These are phyloP conservation scores for Aphelenchoides fujianensis DNA, from an alignment of 1,140 invertebrate genomes.

Conservation along the genomic window DNA sequence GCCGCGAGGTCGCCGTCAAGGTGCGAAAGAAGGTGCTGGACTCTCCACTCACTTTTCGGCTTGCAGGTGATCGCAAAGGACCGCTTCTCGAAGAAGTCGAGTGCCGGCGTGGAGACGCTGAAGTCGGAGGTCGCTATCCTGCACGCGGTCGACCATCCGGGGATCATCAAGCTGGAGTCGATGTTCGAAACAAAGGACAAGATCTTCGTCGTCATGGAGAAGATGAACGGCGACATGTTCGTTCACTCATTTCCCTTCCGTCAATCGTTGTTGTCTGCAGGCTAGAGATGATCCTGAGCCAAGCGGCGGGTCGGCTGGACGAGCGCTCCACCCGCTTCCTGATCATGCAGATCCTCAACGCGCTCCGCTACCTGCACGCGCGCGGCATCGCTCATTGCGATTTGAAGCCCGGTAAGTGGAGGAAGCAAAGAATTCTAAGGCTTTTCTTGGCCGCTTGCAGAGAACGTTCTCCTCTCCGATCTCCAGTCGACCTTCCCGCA, in stretches of 20 bases:
- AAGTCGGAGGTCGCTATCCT: slow-evolving; percentile 59
- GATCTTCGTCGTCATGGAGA: slow-evolving; percentile 71
- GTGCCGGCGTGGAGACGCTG: slow-evolving; percentile 50
- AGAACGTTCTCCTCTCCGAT: slow-evolving; percentile 61
- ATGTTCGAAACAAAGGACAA: slow-evolving; percentile 98
- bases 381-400: slow-evolving; percentile 73
- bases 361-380: slow-evolving; percentile 92
- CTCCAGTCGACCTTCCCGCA: slow-evolving; percentile 55
- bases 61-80: slow-evolving; percentile 59
- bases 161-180: slow-evolving; percentile 71
- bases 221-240: slow-evolving; percentile 79
- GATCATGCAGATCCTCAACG: slow-evolving; percentile 78
- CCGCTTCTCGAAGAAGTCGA: slow-evolving; percentile 56
- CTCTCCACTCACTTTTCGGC: neutral
- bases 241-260: too few species aligned
- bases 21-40: slow-evolving; percentile 68
- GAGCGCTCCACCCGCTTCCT: slow-evolving; percentile 57
- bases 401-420: slow-evolving; percentile 92
- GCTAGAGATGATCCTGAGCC: slow-evolving; percentile 91
- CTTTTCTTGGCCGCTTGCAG: slow-evolving; percentile 15
- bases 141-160: slow-evolving; percentile 61
- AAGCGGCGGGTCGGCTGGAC: slow-evolving; percentile 51
- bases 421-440: neutral
- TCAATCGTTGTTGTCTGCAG: neutral
- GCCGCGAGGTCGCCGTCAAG: slow-evolving; percentile 83